phyloP scores from a whole-genome alignment of 2,888 invertebrate genomes.

The Sympetrum striolatum region DNA sequence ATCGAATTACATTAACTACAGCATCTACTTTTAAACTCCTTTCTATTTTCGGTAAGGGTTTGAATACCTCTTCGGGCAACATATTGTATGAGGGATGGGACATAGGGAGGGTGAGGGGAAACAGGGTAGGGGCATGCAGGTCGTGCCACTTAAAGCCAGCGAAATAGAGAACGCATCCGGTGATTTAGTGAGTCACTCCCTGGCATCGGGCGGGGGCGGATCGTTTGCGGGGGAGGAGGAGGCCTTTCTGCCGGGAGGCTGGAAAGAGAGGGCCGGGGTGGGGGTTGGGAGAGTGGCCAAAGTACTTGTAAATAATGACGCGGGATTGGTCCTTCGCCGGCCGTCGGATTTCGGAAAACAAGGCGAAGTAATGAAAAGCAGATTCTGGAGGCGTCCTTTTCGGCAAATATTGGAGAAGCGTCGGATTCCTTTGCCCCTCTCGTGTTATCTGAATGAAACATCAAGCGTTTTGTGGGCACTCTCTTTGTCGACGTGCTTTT shows the following conservation, averaged over 20 bases:
- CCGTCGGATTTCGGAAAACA: background rate
- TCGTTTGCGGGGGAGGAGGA: background rate
- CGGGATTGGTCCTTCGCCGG: background rate
- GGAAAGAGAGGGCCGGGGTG: background rate
- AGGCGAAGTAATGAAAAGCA: background rate
- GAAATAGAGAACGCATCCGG: background rate
- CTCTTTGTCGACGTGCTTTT: no score
- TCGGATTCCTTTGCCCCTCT: no score
- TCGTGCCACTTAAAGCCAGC: background rate
- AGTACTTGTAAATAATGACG: background rate
- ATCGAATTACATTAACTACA: no score
- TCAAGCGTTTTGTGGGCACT: no score
- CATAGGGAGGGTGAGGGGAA: background rate
- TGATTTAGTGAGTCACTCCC: background rate
- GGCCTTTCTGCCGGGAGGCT: background rate
- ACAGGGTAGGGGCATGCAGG: background rate
- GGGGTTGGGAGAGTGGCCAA: background rate
- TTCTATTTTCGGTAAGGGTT: no score
- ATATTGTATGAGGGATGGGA: no score
- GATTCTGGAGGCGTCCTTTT: background rate
- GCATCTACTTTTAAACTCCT: no score
- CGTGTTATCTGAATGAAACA: no score
- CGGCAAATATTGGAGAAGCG: no score
- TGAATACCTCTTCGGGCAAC: no score
- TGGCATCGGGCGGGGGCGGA: background rate